Evolutionary conservation across 1,140 invertebrate genomes (phyloP), one percentile per base, ranked within the genome.

Genomic region (Whitmania pigra): DNA sequence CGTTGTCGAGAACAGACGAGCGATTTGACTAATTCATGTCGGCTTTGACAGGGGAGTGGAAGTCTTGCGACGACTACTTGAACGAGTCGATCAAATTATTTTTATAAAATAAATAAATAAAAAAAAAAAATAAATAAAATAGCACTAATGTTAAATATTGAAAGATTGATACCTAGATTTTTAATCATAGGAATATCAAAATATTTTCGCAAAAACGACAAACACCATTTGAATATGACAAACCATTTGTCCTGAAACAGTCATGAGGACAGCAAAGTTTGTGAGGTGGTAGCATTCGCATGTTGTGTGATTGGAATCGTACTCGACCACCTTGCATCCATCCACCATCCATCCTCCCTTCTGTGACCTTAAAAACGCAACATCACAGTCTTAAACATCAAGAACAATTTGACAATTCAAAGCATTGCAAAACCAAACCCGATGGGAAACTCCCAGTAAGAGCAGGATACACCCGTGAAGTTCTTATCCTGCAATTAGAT

Each of bases 241-340:
- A 20, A 73, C 53, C 20, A 71, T 66, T 36, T 40, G 53, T 9
- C 36, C 25, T 15, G 53, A 27, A 25, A 49, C 31, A 11, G 40
- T 49, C 69, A 94, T 90, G 15, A 97, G 83, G 27, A 95, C 89
- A 4, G 92, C 92, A 79, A 93, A 94, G 6, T 90, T 94, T 3
- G 92, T 93, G 0, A 96, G 84, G 80, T 94, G 91, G 75, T 90
- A 88, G 81, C 94, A 97, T 11, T 91, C 92, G 79, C 94, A 97
- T 78, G 94, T 95, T n/a, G 96, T 87, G n/a, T 83, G 82, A 22
- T 81, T 80, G 15, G 25, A 22, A 72, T 80, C 79, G 53, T 73
- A 74, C 9, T 70, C 25, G 1, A 74, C 73, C 55, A 79, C 27
- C 13, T 66, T 55, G 71, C 80, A 81, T 0, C 79, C 80, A 3